A percentile compares a stretch with the other conserved stretches of the same genome.
Conservation (phyloP, 1,140 invertebrate genomes). For the Laupala kohalensis region DNA sequence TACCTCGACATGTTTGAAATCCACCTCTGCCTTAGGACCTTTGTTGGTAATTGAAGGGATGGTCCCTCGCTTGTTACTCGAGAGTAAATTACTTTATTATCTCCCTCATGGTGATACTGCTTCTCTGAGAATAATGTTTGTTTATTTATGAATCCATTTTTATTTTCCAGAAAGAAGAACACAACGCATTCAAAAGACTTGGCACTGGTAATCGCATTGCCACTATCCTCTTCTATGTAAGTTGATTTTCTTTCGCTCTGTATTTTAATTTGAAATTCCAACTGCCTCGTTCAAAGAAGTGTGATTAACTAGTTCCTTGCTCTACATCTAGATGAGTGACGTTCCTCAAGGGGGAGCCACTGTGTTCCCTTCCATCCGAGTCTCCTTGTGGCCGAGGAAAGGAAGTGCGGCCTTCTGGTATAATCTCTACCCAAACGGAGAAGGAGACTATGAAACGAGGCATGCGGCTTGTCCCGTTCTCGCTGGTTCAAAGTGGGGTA, state of each 20-base stretch:
- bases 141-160: too few species aligned
- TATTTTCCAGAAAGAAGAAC: conserved; percentile 64
- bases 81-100: too few species aligned
- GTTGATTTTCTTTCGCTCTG: too few species aligned
- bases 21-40: too few species aligned
- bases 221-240: conserved; percentile 81
- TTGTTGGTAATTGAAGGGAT: too few species aligned
- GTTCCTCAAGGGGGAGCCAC: conserved; percentile 91
- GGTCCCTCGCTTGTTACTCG: too few species aligned
- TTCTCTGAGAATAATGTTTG: too few species aligned
- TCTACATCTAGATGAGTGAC: conserved; percentile 68
- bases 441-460: conserved; percentile 80
- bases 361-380: conserved; percentile 77
- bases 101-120: too few species aligned
- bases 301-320: neutral
- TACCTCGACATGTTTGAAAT: too few species aligned
- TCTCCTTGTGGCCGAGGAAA: conserved; percentile 76
- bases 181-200: conserved; percentile 73
- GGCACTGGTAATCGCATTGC: conserved; percentile 88
- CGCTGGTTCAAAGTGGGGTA: conserved; percentile 92
- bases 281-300: too few species aligned
- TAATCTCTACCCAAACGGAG: conserved; percentile 83
- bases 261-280: too few species aligned
- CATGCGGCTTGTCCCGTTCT: conserved; percentile 97
- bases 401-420: conserved; percentile 91